Evolutionary conservation across 2,797 vertebrate species (phyloP).

Genomic region (Corythornis leucogaster): DNA sequence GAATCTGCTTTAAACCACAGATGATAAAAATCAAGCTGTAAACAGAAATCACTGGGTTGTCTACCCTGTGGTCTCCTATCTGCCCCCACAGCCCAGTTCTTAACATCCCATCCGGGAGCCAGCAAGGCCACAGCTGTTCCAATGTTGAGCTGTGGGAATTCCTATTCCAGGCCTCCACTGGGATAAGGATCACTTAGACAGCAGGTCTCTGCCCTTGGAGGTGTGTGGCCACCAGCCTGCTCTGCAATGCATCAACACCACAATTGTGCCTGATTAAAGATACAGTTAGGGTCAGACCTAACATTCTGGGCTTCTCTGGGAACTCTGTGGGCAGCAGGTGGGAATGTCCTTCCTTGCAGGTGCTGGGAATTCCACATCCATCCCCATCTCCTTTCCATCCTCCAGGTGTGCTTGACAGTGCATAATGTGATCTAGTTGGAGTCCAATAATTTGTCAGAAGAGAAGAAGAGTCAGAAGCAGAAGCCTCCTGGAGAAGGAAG

Average conservation of each 20-base stretch:
- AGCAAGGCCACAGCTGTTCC: not conserved
- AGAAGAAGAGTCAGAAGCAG: not conserved
- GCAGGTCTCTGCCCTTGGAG: not conserved
- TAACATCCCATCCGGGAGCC: not conserved
- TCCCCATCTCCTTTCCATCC: not conserved
- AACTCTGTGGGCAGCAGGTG: not conserved
- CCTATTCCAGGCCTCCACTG: not conserved
- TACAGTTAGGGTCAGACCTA: fast-evolving
- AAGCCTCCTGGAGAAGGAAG: not conserved
- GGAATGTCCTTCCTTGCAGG: no score
- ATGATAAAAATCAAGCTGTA: not conserved
- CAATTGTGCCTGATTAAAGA: not conserved
- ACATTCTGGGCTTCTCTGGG: not conserved
- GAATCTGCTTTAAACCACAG: not conserved
- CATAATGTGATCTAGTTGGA: not conserved
- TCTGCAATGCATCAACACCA: not conserved
- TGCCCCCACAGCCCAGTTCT: not conserved
- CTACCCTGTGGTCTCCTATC: not conserved
- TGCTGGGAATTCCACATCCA: not conserved
- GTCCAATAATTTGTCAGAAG: not conserved
- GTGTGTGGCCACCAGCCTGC: not conserved
- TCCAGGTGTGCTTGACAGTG: not conserved
- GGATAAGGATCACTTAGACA: not conserved
- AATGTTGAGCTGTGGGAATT: not conserved
- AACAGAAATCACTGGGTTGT: not conserved